A percentile compares a stretch with the other conserved stretches of the same genome.
Conservation (phyloP, 2,113 vertebrate species). For the Dromiciops gliroides region DNA sequence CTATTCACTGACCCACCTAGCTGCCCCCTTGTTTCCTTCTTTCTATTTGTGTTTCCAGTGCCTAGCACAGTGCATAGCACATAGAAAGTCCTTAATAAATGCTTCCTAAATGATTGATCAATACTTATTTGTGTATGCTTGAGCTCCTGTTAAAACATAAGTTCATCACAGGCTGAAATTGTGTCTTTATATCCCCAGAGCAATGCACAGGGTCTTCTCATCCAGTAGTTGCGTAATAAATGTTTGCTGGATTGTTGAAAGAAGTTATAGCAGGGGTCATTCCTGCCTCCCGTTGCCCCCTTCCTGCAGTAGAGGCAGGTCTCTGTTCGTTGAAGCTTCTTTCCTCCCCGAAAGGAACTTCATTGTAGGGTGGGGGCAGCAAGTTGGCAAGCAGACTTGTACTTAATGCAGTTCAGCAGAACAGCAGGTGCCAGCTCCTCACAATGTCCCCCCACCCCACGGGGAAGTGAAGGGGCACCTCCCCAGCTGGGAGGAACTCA, state of each 20-base stretch:
- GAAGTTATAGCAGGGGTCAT: neutral
- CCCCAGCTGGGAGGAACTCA: neutral
- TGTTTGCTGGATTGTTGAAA: neutral
- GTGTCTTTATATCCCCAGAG: neutral
- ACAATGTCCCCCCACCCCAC: neutral
- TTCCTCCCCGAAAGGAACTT: neutral
- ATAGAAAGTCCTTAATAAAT: neutral
- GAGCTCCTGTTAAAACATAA: neutral
- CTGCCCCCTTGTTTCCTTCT: no score
- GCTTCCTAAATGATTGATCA: neutral
- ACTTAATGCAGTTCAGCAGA: neutral
- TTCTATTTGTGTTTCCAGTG: neutral
- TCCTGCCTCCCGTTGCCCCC: neutral
- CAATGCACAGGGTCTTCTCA: neutral
- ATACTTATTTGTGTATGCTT: neutral
- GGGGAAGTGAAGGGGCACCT: neutral
- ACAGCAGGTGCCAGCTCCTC: neutral
- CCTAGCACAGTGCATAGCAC: neutral
- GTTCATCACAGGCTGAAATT: neutral
- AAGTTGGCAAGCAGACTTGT: neutral
- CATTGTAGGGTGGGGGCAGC: neutral
- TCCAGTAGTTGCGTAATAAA: neutral
- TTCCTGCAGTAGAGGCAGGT: neutral
- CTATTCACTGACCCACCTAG: no score
- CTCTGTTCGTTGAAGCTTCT: accelerated